Conservation (phyloP, 1,140 invertebrate species). For the Triops longicaudatus region DNA sequence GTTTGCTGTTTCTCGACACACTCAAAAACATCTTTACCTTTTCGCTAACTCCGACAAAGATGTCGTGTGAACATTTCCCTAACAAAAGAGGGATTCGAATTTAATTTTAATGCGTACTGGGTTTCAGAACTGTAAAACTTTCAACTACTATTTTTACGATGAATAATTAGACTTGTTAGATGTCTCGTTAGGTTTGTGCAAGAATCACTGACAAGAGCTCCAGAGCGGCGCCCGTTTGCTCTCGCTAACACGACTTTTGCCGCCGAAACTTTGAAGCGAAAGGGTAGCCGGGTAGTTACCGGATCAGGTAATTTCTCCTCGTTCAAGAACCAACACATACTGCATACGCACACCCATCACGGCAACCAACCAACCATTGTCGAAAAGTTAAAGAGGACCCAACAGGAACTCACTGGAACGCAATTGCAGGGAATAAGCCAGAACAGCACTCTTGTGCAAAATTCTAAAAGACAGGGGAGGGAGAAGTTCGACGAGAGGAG, state of each 20-base stretch:
- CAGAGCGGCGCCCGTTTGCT: not conserved
- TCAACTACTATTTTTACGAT: not conserved
- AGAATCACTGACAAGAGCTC: slow-evolving; percentile 1
- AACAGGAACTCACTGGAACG: not conserved
- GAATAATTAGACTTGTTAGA: slow-evolving; percentile 8
- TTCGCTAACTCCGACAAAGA: not conserved
- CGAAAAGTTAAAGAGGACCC: not conserved
- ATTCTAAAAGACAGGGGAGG: not conserved
- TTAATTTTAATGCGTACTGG: not conserved
- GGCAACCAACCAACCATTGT: not conserved
- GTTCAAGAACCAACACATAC: too few relatives aligned
- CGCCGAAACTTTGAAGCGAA: not conserved
- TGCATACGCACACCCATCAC: too few relatives aligned
- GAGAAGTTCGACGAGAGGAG: not conserved
- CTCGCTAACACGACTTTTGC: not conserved
- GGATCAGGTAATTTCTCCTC: not conserved
- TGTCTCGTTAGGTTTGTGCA: not conserved
- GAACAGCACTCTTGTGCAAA: not conserved
- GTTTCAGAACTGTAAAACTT: not conserved
- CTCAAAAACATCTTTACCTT: not conserved
- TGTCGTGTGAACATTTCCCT: not conserved
- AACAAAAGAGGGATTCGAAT: not conserved
- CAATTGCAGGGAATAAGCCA: not conserved
- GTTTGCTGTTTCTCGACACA: not conserved
- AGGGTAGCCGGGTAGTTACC: not conserved